Evolutionary conservation across 2,113 vertebrate genomes (phyloP).

Genomic region (Thryonomys swinderianus): DNA sequence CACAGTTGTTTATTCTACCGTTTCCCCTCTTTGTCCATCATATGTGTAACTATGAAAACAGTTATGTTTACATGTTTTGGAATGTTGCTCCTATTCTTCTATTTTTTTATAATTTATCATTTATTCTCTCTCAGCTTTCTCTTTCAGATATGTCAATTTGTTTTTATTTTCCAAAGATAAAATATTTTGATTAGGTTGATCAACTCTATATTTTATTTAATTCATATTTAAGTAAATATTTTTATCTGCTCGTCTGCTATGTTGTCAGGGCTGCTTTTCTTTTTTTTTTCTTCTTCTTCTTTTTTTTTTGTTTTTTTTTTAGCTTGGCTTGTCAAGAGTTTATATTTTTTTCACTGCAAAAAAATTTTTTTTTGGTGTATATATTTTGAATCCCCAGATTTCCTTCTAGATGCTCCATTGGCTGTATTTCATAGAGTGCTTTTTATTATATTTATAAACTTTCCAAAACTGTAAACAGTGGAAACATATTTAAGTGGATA

Average conservation of each 20-base stretch:
- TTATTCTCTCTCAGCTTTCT: neutral
- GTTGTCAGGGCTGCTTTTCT: neutral
- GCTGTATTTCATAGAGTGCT: neutral
- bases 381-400: neutral
- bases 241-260: neutral
- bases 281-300: neutral
- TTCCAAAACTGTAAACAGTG: neutral
- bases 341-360: conserved; percentile 9
- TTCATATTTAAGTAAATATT: neutral
- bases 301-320: neutral
- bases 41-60: neutral
- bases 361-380: neutral
- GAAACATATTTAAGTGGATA: neutral
- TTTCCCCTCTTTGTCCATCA: neutral
- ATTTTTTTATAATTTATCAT: neutral
- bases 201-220: neutral
- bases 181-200: neutral
- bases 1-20: neutral
- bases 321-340: neutral
- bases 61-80: neutral
- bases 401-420: neutral
- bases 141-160: neutral
- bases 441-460: neutral
- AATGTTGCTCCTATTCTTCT: neutral
- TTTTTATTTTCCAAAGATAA: neutral